These are phyloP conservation scores for Clistopyga incitator DNA, from an alignment of 2,888 invertebrate genomes.

Conservation along the genomic window DNA sequence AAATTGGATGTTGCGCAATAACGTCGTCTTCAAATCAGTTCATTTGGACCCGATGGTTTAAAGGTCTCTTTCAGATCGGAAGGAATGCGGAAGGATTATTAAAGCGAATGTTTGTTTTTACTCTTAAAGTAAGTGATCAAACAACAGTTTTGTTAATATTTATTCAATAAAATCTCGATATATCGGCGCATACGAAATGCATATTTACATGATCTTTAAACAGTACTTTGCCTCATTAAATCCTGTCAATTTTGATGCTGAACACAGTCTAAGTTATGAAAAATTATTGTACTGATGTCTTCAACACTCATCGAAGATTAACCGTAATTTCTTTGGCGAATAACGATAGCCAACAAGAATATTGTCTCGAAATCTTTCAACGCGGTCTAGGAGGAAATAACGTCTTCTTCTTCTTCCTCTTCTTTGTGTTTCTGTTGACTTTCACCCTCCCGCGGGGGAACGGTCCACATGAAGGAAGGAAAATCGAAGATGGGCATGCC, in stretches of 20 bases:
- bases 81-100: too few relatives aligned
- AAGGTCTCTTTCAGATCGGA: too few relatives aligned
- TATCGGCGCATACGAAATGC: slow-evolving; percentile 37
- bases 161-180: slow-evolving; percentile 46
- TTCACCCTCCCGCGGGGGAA: neutral
- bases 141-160: slow-evolving; percentile 14
- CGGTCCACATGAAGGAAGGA: slow-evolving; percentile 68
- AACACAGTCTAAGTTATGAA: slow-evolving; percentile 7
- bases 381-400: neutral
- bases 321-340: neutral
- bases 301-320: neutral
- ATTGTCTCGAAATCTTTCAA: neutral
- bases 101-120: too few relatives aligned
- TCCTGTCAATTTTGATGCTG: slow-evolving; percentile 2
- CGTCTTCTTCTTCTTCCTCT: slow-evolving; percentile 23
- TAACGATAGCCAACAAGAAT: neutral
- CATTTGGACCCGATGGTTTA: too few relatives aligned
- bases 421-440: neutral
- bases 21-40: too few relatives aligned
- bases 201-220: slow-evolving; percentile 40
- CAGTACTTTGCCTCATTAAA: neutral
- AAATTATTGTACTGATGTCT: neutral
- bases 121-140: neutral
- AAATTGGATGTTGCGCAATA: too few relatives aligned
- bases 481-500: slow-evolving; percentile 88